Evolutionary conservation across 2,888 invertebrate species (phyloP).

Genomic region (Nemurella pictetii): DNA sequence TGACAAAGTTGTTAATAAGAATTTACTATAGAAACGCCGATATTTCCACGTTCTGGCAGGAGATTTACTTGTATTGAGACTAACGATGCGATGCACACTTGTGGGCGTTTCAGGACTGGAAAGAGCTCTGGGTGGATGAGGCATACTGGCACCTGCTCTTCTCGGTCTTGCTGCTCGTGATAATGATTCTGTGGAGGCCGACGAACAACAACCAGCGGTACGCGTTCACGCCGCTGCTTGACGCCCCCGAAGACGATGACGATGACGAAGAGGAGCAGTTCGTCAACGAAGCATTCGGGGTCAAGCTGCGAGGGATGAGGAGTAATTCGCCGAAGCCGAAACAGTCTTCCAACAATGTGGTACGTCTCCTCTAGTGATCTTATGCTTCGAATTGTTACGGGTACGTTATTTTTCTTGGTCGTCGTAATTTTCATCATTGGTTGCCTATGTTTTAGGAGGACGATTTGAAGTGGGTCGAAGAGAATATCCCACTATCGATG

Average conservation of each 20-base stretch:
- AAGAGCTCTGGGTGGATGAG: constrained; percentile 90
- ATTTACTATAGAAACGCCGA: too few relatives aligned
- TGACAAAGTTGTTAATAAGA: too few relatives aligned
- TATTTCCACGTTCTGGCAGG: too few relatives aligned
- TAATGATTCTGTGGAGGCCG: constrained; percentile 95
- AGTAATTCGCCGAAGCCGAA: constrained; percentile 55
- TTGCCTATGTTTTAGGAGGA: constrained; percentile 65
- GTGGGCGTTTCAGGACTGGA: constrained; percentile 70
- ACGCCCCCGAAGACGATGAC: constrained; percentile 75
- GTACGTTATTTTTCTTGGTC: too few relatives aligned
- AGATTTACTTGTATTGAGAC: too few relatives aligned
- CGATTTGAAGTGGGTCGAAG: constrained; percentile 90
- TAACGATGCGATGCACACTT: background rate
- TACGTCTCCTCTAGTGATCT: constrained; percentile 38
- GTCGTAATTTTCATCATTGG: background rate
- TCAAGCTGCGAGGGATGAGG: constrained; percentile 67
- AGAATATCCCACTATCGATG: constrained; percentile 82
- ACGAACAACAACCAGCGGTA: constrained; percentile 92
- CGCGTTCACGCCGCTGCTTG: constrained; percentile 91
- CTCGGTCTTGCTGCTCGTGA: constrained; percentile 81
- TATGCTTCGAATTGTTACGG: background rate
- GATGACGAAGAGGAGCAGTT: constrained; percentile 82
- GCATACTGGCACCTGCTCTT: constrained; percentile 96
- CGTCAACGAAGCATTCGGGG: constrained; percentile 84
- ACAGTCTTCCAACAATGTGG: constrained; percentile 50